Evolutionary conservation across 2,797 vertebrate species (phyloP).

Genomic region (Eupleurogrammus muticus): DNA sequence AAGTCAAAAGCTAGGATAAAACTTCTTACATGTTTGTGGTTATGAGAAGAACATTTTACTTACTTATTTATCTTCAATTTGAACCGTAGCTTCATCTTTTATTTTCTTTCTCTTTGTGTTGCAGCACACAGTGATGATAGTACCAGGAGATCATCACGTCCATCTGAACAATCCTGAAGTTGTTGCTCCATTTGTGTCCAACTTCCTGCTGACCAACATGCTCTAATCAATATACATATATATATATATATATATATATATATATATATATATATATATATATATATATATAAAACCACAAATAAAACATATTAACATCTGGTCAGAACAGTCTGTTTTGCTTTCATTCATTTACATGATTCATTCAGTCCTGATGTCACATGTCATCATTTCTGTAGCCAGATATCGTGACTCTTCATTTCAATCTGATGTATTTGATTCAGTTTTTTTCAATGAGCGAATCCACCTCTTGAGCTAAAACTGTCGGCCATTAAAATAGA

Average conservation of each 20-base stretch:
- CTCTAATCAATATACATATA: no score
- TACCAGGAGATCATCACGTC: constrained; percentile 82
- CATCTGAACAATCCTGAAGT: constrained; percentile 79
- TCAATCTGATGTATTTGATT: constrained; percentile 26
- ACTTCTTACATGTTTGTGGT: no score
- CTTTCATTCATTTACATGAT: neutral
- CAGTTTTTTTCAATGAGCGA: constrained; percentile 35
- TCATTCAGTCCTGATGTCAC: neutral
- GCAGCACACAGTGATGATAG: constrained; percentile 66
- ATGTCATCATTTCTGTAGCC: constrained; percentile 15
- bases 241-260: no score
- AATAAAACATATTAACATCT: neutral
- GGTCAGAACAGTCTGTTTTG: neutral
- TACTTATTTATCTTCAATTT: neutral
- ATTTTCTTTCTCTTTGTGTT: constrained; percentile 19
- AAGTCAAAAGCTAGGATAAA: no score
- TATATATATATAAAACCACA: neutral
- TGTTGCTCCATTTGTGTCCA: constrained; percentile 68
- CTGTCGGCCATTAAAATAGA: constrained; percentile 48
- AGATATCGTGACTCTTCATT: constrained; percentile 12
- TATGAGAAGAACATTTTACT: no score
- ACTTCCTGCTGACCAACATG: constrained; percentile 72
- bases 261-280: no score
- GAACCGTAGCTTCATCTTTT: neutral
- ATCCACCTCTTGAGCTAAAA: constrained; percentile 46